A percentile compares a stretch with the other conserved stretches of the same genome.
Evolutionary conservation across 2,113 vertebrate genomes (phyloP).

Genomic region (Myrmecophaga tridactyla): DNA sequence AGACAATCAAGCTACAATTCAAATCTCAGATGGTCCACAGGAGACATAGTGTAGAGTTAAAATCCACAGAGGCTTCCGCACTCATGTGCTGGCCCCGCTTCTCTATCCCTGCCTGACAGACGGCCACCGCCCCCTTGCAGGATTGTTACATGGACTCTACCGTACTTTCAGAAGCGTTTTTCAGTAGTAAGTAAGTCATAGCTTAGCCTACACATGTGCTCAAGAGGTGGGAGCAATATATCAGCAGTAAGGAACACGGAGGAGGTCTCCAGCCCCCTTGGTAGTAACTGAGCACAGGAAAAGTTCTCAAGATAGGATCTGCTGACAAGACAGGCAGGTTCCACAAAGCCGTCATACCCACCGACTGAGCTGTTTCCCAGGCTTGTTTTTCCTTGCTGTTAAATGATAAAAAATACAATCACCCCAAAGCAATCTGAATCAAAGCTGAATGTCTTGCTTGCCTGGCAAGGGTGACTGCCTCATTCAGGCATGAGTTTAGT

Average conservation of each 20-base stretch:
- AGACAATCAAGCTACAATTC: not conserved
- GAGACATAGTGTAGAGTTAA: not conserved
- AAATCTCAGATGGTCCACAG: not conserved
- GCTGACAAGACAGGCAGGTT: not conserved
- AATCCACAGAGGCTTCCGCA: not conserved
- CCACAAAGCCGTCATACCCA: not conserved
- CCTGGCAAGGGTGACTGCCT: no score
- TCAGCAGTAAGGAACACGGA: not conserved
- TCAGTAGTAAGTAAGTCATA: not conserved
- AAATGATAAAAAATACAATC: not conserved
- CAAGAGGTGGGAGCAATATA: rapidly evolving
- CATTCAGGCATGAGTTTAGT: not conserved
- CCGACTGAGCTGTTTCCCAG: not conserved
- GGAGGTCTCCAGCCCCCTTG: not conserved
- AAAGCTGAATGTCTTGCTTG: not conserved
- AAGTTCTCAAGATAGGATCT: not conserved
- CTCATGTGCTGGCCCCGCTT: not conserved
- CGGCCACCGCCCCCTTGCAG: no score
- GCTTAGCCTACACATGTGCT: rapidly evolving
- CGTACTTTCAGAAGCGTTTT: not conserved
- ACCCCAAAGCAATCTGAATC: not conserved
- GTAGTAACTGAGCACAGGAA: not conserved
- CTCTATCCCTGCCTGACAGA: not conserved
- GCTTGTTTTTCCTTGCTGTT: not conserved
- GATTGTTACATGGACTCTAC: not conserved